phyloP scores from a whole-genome alignment of 2,888 invertebrate species.

The Sphaeridia pumilis region DNA sequence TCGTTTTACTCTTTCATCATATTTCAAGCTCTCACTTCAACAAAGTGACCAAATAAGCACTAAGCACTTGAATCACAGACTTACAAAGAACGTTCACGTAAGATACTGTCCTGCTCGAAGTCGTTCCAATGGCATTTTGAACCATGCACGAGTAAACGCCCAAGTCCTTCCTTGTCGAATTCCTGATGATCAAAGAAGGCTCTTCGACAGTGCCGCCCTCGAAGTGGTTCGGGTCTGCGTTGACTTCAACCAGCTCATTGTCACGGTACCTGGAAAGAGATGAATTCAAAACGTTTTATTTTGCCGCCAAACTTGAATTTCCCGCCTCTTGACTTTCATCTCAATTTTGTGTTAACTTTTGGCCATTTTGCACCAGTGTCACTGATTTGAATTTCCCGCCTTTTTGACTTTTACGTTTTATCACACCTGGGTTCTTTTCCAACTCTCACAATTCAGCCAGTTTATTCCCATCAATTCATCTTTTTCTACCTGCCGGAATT shows the following conservation, averaged over 20 bases:
- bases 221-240: conserved; percentile 47
- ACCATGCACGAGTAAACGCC: conserved; percentile 75
- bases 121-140: conserved; percentile 64
- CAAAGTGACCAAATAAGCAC: neutral
- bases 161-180: conserved; percentile 63
- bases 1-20: too few species aligned
- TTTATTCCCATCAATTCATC: too few species aligned
- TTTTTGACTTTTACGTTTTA: neutral
- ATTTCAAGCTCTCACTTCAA: neutral
- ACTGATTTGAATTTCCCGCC: too few species aligned
- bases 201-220: conserved; percentile 63
- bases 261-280: conserved; percentile 37
- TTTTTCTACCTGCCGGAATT: too few species aligned
- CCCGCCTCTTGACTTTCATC: neutral
- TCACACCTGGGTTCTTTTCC: too few species aligned
- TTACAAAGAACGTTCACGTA: conserved; percentile 72
- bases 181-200: conserved; percentile 62
- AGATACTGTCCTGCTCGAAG: conserved; percentile 59
- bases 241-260: conserved; percentile 36
- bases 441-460: too few species aligned
- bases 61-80: conserved; percentile 39
- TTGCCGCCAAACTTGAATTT: neutral
- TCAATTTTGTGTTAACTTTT: neutral
- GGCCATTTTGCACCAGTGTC: too few species aligned
- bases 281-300: neutral